Evolutionary conservation across 2,797 vertebrate species (phyloP).

Genomic region (Euphonia xanthogaster): DNA sequence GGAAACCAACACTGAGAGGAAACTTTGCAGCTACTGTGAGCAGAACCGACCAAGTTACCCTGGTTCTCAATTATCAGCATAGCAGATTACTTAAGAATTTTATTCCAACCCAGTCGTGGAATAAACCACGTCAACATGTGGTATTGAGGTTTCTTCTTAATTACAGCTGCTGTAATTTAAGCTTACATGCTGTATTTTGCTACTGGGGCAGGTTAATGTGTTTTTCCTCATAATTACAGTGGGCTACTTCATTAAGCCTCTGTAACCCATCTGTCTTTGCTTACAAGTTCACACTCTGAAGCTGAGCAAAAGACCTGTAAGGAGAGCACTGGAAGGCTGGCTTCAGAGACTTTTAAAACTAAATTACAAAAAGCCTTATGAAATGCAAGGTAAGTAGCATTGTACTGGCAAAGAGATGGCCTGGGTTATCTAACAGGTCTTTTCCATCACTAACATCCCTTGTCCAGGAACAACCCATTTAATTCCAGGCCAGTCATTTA

Average conservation of each 20-base stretch:
- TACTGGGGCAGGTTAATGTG: neutral
- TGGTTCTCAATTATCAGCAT: neutral
- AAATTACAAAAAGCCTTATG: neutral
- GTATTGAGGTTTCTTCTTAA: neutral
- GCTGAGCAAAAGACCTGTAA: neutral
- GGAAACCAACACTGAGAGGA: neutral
- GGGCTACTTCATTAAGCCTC: neutral
- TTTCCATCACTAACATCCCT: slow-evolving; percentile 30
- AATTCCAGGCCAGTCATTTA: slow-evolving; percentile 58
- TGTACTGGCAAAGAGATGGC: neutral
- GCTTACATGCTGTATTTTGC: neutral
- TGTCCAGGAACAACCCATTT: slow-evolving; percentile 55
- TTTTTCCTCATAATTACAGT: neutral
- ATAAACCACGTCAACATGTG: neutral
- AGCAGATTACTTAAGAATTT: neutral
- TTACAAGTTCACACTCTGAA: neutral
- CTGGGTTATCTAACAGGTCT: slow-evolving; percentile 11
- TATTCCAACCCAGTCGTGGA: neutral
- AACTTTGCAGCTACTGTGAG: neutral
- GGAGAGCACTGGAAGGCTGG: neutral
- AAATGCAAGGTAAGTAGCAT: slow-evolving; percentile 18
- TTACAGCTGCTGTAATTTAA: neutral
- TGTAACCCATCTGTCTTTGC: neutral
- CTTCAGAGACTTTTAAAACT: neutral
- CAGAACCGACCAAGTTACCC: neutral